phyloP scores from a whole-genome alignment of 1,140 invertebrate genomes.

The Leptopilina boulardi region DNA sequence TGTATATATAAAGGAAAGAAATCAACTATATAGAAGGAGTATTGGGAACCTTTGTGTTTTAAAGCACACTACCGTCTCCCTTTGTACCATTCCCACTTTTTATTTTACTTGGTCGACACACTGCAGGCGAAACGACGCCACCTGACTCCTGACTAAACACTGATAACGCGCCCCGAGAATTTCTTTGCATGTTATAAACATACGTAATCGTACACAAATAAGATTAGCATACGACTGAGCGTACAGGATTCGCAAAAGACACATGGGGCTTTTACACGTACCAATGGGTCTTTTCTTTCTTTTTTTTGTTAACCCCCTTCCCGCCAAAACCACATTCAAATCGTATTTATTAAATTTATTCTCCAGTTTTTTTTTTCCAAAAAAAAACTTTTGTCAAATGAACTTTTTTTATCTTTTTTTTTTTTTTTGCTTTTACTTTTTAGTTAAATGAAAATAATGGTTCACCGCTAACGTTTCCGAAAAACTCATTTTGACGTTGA shows the following conservation, averaged over 20 bases:
- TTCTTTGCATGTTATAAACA: conserved; percentile 77
- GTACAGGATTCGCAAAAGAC: conserved; percentile 58
- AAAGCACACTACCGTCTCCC: conserved; percentile 31
- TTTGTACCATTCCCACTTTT: conserved; percentile 50
- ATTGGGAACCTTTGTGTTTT: conserved; percentile 13
- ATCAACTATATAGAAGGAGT: conserved; percentile 36
- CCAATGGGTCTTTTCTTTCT: conserved; percentile 41
- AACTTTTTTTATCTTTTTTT: no score
- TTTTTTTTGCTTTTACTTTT: no score
- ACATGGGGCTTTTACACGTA: conserved; percentile 54
- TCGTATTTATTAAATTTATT: conserved; percentile 15
- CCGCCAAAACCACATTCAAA: not conserved
- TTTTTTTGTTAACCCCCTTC: not conserved
- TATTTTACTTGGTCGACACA: conserved; percentile 54
- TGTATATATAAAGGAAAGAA: conserved; percentile 40
- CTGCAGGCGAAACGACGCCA: conserved; percentile 59
- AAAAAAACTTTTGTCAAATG: no score
- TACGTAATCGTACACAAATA: conserved; percentile 77
- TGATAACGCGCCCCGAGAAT: conserved; percentile 72
- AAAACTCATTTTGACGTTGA: conserved; percentile 27
- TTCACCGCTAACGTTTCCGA: conserved; percentile 2
- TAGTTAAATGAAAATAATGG: not conserved
- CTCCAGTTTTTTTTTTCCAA: no score
- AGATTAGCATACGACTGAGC: conserved; percentile 74
- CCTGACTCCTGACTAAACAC: conserved; percentile 75